phyloP scores from a whole-genome alignment of 1,140 invertebrate species.

The Anagrus nilaparvatae region DNA sequence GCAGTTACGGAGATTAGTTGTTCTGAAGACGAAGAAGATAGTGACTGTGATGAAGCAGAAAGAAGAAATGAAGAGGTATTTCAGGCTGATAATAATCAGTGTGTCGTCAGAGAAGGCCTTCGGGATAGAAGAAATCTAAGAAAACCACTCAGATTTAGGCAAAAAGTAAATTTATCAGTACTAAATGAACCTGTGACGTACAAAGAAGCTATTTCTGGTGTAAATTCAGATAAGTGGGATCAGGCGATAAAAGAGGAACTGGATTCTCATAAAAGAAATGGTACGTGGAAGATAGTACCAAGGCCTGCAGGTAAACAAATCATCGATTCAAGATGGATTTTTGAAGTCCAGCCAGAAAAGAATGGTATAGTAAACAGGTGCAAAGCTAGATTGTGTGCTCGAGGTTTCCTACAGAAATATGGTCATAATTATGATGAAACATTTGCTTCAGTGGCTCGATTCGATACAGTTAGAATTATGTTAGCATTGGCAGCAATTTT shows the following conservation, averaged over 20 bases:
- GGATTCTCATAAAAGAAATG: slow-evolving; percentile 18
- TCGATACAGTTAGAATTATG: too few relatives aligned
- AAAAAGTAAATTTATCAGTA: background rate
- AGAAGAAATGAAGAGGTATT: too few relatives aligned
- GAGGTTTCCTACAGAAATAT: too few relatives aligned
- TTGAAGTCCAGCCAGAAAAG: slow-evolving; percentile 14
- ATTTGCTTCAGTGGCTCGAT: too few relatives aligned
- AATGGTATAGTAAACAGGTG: slow-evolving; percentile 13
- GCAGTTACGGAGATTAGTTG: too few relatives aligned
- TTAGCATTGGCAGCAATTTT: too few relatives aligned
- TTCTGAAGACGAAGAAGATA: too few relatives aligned
- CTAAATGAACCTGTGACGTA: background rate
- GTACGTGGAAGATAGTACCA: slow-evolving; percentile 22
- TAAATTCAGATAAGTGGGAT: slow-evolving; percentile 12
- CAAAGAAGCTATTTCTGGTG: background rate
- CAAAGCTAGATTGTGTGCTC: too few relatives aligned
- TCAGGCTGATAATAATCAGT: too few relatives aligned
- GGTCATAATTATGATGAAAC: too few relatives aligned
- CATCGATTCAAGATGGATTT: slow-evolving; percentile 23
- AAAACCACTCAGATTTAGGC: background rate
- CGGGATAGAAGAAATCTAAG: background rate
- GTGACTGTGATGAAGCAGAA: too few relatives aligned
- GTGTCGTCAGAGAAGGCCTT: too few relatives aligned
- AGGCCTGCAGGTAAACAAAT: slow-evolving; percentile 13
- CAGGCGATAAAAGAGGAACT: slow-evolving; percentile 24